Percentiles rank a stretch among this genome's conserved stretches.
These are phyloP conservation scores for Mastomys natalensis DNA, from an alignment of 2,113 vertebrate species.

Conservation along the genomic window DNA sequence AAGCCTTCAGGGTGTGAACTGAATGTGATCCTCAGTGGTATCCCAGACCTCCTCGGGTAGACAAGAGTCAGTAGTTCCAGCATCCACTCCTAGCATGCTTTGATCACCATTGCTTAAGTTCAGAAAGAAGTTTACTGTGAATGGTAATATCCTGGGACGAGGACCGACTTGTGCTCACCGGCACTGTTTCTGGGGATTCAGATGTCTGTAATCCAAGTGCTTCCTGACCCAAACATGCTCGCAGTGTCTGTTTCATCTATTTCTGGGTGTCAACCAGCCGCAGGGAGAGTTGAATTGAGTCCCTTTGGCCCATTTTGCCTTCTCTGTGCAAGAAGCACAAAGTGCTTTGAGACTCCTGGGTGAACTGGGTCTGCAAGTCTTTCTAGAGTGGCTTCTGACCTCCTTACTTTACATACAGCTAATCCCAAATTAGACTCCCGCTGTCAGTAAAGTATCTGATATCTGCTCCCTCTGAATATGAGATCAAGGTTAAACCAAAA, in stretches of 20 bases:
- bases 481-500: conserved; percentile 56
- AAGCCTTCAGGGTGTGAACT: not conserved
- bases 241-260: not conserved
- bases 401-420: not conserved
- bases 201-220: not conserved
- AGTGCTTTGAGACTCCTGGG: not conserved
- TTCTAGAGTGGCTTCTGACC: not conserved
- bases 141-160: not conserved
- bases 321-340: not conserved
- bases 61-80: not conserved
- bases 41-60: not conserved
- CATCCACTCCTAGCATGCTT: not conserved
- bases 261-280: not conserved
- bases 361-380: not conserved
- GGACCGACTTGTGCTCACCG: not conserved
- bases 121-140: not conserved
- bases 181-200: not conserved
- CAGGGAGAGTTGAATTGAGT: not conserved
- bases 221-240: not conserved
- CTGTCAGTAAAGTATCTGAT: not conserved
- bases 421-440: conserved; percentile 48
- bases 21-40: too few relatives aligned
- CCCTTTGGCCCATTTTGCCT: not conserved
- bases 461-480: conserved; percentile 26
- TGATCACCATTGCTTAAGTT: not conserved